Evolutionary conservation across 2,113 vertebrate genomes (phyloP).

Genomic region (Stomatorhinus ivindoensis): DNA sequence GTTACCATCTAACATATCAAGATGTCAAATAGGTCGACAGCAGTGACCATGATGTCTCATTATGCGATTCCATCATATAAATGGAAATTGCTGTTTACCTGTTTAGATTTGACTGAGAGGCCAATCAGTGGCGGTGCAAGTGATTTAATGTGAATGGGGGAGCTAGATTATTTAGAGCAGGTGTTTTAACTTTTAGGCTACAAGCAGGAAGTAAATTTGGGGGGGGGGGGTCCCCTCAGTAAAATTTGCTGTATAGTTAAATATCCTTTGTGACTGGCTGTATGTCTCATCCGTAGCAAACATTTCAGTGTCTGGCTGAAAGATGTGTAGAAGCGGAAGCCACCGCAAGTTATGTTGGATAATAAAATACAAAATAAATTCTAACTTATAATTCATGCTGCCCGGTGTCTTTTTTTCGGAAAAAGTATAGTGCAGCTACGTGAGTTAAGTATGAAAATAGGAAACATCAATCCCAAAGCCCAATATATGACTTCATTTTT

Average conservation of each 20-base stretch:
- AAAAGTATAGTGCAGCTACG: not conserved
- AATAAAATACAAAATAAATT: not conserved
- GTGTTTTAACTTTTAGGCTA: not conserved
- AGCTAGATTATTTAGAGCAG: not conserved
- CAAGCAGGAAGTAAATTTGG: not conserved
- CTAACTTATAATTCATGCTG: not conserved
- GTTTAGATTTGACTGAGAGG: not conserved
- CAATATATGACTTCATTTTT: not conserved
- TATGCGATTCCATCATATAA: not conserved
- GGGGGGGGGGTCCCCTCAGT: not conserved
- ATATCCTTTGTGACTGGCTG: no score
- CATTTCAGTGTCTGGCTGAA: not conserved
- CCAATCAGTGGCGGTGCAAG: not conserved
- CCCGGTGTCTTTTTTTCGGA: not conserved
- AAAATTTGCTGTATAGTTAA: not conserved
- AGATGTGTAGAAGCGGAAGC: not conserved
- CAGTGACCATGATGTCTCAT: not conserved
- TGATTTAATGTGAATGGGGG: not conserved
- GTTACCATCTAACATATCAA: not conserved
- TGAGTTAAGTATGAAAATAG: not conserved
- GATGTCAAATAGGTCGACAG: not conserved
- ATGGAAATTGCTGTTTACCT: not conserved
- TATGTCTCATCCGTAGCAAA: no score
- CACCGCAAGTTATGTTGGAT: not conserved
- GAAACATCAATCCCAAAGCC: not conserved